Conservation (phyloP, 2,113 vertebrate species). For the Pipra filicauda region DNA sequence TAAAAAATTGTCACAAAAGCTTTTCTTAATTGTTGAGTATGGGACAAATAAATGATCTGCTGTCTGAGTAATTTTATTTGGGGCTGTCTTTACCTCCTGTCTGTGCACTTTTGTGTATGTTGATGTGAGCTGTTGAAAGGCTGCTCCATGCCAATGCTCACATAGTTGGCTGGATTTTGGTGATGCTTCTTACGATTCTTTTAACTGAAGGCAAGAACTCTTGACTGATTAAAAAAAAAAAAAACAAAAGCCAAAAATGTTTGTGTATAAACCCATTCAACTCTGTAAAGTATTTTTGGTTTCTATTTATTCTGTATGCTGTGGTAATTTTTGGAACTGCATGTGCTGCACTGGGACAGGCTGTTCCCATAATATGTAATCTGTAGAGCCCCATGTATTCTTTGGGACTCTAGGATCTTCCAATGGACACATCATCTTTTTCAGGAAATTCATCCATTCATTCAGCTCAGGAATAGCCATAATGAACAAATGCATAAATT, state of each 20-base stretch:
- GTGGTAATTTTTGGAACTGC: not conserved
- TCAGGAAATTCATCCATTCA: not conserved
- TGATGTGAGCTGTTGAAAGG: not conserved
- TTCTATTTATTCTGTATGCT: not conserved
- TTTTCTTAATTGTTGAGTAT: not conserved
- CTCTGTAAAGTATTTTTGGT: not conserved
- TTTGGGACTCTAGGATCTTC: not conserved
- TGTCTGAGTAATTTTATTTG: not conserved
- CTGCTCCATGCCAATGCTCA: not conserved
- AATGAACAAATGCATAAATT: not conserved
- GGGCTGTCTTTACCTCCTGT: not conserved
- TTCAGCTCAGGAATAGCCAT: not conserved
- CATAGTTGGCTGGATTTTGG: not conserved
- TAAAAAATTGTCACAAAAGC: not conserved
- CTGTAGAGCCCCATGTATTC: not conserved
- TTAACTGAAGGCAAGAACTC: not conserved
- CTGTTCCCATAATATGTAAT: not conserved
- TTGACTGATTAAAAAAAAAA: not conserved
- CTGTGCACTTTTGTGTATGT: rapidly evolving
- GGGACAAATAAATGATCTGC: not conserved
- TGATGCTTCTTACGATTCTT: not conserved
- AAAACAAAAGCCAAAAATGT: not conserved
- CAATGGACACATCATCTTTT: not conserved
- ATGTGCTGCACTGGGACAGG: not conserved
- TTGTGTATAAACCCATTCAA: not conserved